Evolutionary conservation across 37 sponge, comb jelly and placozoan species (phyloP).

Genomic region (Lycopodina hypogea): DNA sequence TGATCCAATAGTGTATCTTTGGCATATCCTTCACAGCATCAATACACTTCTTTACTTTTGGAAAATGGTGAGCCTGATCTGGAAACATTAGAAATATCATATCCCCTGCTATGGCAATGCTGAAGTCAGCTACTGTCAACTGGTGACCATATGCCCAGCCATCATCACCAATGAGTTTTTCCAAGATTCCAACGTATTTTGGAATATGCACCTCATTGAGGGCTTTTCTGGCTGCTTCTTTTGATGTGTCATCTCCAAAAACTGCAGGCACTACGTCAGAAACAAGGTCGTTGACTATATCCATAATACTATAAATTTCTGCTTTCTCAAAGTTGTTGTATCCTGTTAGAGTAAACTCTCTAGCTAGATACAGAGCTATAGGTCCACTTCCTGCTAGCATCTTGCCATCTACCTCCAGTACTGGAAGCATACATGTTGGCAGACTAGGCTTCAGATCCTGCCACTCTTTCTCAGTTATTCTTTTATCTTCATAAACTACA

Average conservation of each 20-base stretch:
- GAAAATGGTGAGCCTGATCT: slow-evolving; percentile 12
- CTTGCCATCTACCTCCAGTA: slow-evolving; percentile 68
- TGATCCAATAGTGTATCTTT: slow-evolving; percentile 57
- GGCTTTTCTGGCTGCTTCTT: slow-evolving; percentile 19
- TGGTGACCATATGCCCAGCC: slow-evolving; percentile 42
- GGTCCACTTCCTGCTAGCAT: slow-evolving; percentile 37
- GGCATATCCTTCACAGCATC: slow-evolving; percentile 32
- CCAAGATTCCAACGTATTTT: slow-evolving; percentile 6
- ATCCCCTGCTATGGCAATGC: neutral
- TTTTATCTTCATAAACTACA: slow-evolving; percentile 45
- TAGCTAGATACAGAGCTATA: slow-evolving; percentile 57
- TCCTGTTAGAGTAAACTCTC: slow-evolving; percentile 48
- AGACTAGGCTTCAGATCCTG: slow-evolving; percentile 44
- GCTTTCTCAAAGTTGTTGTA: slow-evolving; percentile 41
- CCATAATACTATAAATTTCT: slow-evolving; percentile 30
- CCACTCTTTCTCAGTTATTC: slow-evolving; percentile 36
- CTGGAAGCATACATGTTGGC: slow-evolving; percentile 52
- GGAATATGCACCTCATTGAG: slow-evolving; percentile 22
- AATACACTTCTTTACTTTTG: slow-evolving; percentile 30
- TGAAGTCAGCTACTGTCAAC: slow-evolving; percentile 41
- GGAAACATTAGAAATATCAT: neutral
- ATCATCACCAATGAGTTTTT: slow-evolving; percentile 7
- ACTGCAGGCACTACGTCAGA: neutral
- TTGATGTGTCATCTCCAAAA: slow-evolving; percentile 54
- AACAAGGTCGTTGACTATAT: slow-evolving; percentile 25